Evolutionary conservation across 2,797 vertebrate genomes (phyloP), one percentile per base, ranked within the genome.

Genomic region (Oreochromis mossambicus): DNA sequence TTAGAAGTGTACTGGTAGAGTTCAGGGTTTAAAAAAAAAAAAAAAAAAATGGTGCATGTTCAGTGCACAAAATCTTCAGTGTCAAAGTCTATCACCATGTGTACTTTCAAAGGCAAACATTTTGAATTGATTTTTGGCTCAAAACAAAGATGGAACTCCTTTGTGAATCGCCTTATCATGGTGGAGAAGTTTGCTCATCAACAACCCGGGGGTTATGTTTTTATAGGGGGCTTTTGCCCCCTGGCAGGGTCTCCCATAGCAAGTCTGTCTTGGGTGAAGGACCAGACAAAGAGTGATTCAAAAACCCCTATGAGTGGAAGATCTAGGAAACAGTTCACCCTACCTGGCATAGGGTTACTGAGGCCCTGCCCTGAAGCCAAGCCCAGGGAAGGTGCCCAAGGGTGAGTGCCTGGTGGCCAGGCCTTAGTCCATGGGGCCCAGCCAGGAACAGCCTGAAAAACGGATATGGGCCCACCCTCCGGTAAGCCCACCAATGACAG

Each of bases 61-160:
- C 14, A 32, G 55, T 58, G 55, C 5, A 58, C 26, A 58, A 58
- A 58, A 58, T 58, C 26, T 32, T 32, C 5, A 24, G 52, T n/a
- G 11, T 75, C 46, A 61, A 36, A 41, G 7, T 26, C 32, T 29
- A 24, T 85, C 70, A 43, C 63, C 81, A 43, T 83, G 14, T 88
- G 78, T 89, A 66, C 26, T 76, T 83, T 92, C 81, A 93, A 85
- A 87, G 54, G 48, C 38, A 73, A 54, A 58, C 46, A 15, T 87
- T 88, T 82, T 80, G 58, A 86, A 79, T 48, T 81, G 83, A 68
- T 66, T 70, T 48, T 48, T 34, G 9, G 63, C 63, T 78, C 48
- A 54, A 13, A 34, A 87, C 38, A 84, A 32, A 83, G 52, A 38
- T 76, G 73, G 17, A 66, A 14, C 21, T 12, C 21, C 21, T 55